These are phyloP conservation scores for Chamaetylas fuelleborni DNA, from an alignment of 2,113 vertebrate species.

Conservation along the genomic window DNA sequence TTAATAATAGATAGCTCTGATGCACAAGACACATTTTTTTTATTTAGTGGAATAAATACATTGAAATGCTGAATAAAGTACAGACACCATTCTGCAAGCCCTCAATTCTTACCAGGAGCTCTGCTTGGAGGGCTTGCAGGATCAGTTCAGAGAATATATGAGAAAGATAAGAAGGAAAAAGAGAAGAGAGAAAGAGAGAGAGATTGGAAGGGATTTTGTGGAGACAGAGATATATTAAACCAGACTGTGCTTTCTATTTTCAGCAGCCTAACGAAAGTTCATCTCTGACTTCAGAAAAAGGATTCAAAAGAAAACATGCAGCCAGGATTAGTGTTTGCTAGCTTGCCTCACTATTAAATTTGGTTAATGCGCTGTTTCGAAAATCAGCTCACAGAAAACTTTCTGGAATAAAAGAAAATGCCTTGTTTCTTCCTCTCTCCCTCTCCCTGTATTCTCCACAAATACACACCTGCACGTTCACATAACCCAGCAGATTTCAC, in stretches of 20 bases:
- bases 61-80: constrained; percentile 22
- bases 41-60: neutral
- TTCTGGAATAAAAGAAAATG: constrained; percentile 15
- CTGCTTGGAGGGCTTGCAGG: neutral
- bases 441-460: neutral
- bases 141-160: neutral
- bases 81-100: neutral
- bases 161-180: constrained; percentile 31
- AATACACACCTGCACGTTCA: neutral
- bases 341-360: constrained; percentile 20
- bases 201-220: constrained; percentile 50
- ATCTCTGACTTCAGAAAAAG: constrained; percentile 48
- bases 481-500: neutral
- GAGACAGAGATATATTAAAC: constrained; percentile 42
- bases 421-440: neutral
- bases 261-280: constrained; percentile 28
- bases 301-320: constrained; percentile 52
- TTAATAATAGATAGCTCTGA: neutral
- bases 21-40: neutral
- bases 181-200: neutral
- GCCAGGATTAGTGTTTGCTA: constrained; percentile 49
- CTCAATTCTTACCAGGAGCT: neutral
- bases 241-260: constrained; percentile 44
- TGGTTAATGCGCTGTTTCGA: constrained; percentile 22
- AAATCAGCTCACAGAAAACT: constrained; percentile 26